A percentile compares a stretch with the other conserved stretches of the same genome.
Evolutionary conservation across 2,113 vertebrate genomes (phyloP).

Genomic region (Engraulis encrasicolus): DNA sequence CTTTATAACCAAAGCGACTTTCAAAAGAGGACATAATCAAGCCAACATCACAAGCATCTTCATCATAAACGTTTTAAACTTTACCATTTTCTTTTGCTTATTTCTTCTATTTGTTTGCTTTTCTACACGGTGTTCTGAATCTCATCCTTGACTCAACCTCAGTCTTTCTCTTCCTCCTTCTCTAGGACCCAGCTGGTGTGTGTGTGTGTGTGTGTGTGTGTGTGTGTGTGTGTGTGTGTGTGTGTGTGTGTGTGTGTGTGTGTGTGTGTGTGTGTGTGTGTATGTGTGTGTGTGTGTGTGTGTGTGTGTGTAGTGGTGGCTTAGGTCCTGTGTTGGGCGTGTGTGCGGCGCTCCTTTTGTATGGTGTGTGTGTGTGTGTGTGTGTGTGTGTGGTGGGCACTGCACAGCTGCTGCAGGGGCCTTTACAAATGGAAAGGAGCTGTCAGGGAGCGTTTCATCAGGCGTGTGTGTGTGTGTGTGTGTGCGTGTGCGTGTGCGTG

Average conservation of each 20-base stretch:
- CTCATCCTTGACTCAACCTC: background rate
- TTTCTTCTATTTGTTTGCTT: background rate
- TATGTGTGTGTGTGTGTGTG: constrained; percentile 64
- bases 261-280: constrained; percentile 54
- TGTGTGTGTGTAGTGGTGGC: constrained; percentile 33
- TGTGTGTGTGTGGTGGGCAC: constrained; percentile 80
- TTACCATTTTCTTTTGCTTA: too few species aligned
- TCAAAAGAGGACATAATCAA: too few species aligned
- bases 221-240: too few species aligned
- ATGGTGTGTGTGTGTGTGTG: constrained; percentile 25
- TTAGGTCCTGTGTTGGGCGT: background rate
- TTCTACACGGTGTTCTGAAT: background rate
- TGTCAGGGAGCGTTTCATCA: constrained; percentile 99
- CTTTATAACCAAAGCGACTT: too few species aligned
- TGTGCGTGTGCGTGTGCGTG: constrained; percentile 73
- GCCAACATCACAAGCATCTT: too few species aligned
- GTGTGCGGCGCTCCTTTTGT: constrained; percentile 77
- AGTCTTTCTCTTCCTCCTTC: background rate
- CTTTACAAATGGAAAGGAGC: constrained; percentile 99
- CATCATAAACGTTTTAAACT: too few species aligned
- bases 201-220: background rate
- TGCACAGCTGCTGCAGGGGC: constrained; percentile 98
- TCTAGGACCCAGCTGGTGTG: constrained; percentile 85
- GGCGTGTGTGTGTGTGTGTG: constrained; percentile 74
- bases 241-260: too few species aligned